These are phyloP conservation scores for Adineta ricciae DNA, from an alignment of 2,888 invertebrate genomes.

Conservation along the genomic window DNA sequence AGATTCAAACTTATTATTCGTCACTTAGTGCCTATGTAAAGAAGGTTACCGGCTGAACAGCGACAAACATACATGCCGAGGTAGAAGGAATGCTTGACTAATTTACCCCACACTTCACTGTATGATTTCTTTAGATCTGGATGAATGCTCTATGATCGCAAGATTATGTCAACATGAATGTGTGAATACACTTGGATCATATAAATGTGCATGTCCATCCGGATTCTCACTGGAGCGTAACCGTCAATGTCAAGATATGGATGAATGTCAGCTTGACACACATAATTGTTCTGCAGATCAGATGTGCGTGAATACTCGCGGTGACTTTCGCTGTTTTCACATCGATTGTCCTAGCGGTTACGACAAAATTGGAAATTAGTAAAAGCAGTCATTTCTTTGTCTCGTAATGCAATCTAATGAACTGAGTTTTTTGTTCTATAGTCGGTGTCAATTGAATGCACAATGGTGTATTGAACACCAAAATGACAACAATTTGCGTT, in stretches of 20 bases:
- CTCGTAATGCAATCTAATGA: no score
- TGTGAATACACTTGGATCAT: conserved; percentile 30
- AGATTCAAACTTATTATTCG: background rate
- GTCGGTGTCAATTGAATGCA: conserved; percentile 1
- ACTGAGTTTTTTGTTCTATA: background rate
- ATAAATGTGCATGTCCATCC: conserved; percentile 27
- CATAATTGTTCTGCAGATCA: conserved; percentile 24
- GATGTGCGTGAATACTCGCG: conserved; percentile 29
- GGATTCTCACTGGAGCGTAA: conserved; percentile 26
- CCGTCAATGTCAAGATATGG: conserved; percentile 30
- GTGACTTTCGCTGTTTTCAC: conserved; percentile 24
- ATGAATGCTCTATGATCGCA: conserved; percentile 30
- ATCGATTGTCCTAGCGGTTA: conserved; percentile 33
- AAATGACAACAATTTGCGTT: background rate
- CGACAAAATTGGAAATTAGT: background rate
- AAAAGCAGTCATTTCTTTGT: no score
- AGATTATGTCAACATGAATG: conserved; percentile 30
- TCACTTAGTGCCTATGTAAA: conserved; percentile 24
- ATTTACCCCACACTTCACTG: background rate
- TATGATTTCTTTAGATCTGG: conserved; percentile 14
- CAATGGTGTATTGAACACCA: background rate
- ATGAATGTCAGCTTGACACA: conserved; percentile 27
- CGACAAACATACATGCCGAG: conserved; percentile 32
- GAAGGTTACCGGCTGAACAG: conserved; percentile 29
- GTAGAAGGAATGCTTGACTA: background rate